Conservation (phyloP, 2,888 invertebrate species). For the Eupithecia pulchellata region DNA sequence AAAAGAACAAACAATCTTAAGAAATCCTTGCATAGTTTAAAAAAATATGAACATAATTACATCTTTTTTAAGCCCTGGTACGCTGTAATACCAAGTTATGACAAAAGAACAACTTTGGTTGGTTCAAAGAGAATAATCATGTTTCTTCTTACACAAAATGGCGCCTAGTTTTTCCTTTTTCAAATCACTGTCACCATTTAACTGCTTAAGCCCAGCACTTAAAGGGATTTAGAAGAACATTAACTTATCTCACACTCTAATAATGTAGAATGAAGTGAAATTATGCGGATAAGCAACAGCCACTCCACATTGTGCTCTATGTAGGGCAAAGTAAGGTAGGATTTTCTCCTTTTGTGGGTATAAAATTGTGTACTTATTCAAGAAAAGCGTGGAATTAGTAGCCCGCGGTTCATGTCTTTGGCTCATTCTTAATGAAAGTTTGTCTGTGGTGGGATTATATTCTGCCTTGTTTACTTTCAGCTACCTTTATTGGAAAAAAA, state of each 20-base stretch:
- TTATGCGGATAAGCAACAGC: constrained; percentile 17
- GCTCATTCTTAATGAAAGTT: constrained; percentile 75
- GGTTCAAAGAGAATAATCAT: not conserved
- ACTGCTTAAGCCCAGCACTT: constrained; percentile 14
- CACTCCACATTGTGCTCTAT: constrained; percentile 20
- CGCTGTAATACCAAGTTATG: not conserved
- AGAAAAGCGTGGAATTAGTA: constrained; percentile 62
- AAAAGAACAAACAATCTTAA: not conserved
- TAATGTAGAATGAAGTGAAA: constrained; percentile 32
- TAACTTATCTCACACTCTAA: constrained; percentile 36
- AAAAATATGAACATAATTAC: not conserved
- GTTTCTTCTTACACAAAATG: constrained; percentile 7
- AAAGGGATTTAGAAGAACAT: constrained; percentile 26
- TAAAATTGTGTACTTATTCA: constrained; percentile 21
- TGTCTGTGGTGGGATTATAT: constrained; percentile 65
- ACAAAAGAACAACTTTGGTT: not conserved
- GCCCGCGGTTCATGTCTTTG: constrained; percentile 64
- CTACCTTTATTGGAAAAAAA: not conserved
- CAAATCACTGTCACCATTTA: constrained; percentile 13
- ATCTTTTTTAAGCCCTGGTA: not conserved
- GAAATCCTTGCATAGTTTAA: not conserved
- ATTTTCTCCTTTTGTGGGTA: constrained; percentile 15
- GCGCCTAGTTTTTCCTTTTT: constrained; percentile 12
- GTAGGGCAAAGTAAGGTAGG: constrained; percentile 15
- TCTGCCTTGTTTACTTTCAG: constrained; percentile 69